Evolutionary conservation across 2,113 vertebrate genomes (phyloP), one percentile per base, ranked within the genome.

Genomic region (Chionodraco myersi): DNA sequence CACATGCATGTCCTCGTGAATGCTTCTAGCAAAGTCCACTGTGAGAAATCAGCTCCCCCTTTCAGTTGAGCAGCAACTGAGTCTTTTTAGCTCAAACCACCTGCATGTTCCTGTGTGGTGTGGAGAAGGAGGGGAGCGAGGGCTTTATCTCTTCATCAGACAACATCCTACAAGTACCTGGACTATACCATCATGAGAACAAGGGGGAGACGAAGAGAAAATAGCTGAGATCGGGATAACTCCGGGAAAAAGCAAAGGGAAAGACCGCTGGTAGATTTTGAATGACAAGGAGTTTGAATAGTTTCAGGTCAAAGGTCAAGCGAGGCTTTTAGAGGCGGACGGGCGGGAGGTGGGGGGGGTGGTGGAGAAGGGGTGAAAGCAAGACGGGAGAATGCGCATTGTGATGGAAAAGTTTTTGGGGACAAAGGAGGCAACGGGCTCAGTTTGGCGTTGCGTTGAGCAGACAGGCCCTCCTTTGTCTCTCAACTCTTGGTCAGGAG

Each of bases 401-500:
- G 94, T 95, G 91, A 95, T 95, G 93, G 89, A 94, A 94, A 94
- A 79, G 88, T 92, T 94, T 90, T 73, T 26, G 47, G 80, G 84
- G 80, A 92, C 90, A 95, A 94, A 93, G 63, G 84, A 90, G 89
- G 91, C 92, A 93, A 91, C 91, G 71, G 88, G 86, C 92, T 88
- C 79, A 68, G 89, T 94, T 92, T 92, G 89, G 91, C 82, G 72
- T 90, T 89, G 87, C 86, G 81, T 84, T 85, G 86, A 92, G 90
- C 88, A 92, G 92, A 94, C 93, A 94, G 92, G 84, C 86, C 70
- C 61, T 74, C 83, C 91, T 91, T 95, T 95, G 94, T 94, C 89
- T 91, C 76, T 67, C 84, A 60, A 56, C 87, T 86, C 77, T 90
- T 74, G 86, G 91, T 90, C 91, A 90, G 91, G 90, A 95, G 93